Conservation (phyloP, 2,113 vertebrate genomes). For the Cichladusa arquata region DNA sequence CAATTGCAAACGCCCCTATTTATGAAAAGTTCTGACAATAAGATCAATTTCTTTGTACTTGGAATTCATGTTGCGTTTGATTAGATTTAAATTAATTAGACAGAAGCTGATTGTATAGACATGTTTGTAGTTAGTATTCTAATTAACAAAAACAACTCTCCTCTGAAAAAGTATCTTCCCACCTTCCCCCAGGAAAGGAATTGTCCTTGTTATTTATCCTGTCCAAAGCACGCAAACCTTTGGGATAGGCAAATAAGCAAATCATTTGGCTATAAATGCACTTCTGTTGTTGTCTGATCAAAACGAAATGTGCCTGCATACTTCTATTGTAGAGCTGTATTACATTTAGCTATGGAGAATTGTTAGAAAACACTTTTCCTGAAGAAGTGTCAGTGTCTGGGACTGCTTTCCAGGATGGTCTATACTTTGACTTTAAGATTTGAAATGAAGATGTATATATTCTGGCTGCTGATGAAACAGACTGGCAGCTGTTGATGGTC, state of each 20-base stretch:
- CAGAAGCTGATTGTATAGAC: background rate
- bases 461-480: slow-evolving; percentile 44
- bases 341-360: slow-evolving; percentile 23
- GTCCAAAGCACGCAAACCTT: background rate
- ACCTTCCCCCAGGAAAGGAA: background rate
- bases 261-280: background rate
- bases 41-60: background rate
- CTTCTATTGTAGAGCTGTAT: background rate
- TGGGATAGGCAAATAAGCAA: background rate
- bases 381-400: background rate
- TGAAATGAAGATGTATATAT: slow-evolving; percentile 40
- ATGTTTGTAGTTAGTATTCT: background rate
- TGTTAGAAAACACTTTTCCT: slow-evolving; percentile 14
- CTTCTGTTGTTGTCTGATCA: background rate
- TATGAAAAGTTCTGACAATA: background rate
- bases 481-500: background rate
- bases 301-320: background rate
- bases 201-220: background rate
- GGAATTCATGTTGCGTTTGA: background rate
- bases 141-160: background rate
- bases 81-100: slow-evolving; percentile 14
- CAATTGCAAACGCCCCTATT: background rate
- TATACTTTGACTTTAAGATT: slow-evolving; percentile 31
- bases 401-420: background rate
- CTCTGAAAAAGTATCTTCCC: background rate